Base-by-base conservation (phyloP, 1,140 invertebrate genomes). In the Acyrthosiphon pisum region DNA sequence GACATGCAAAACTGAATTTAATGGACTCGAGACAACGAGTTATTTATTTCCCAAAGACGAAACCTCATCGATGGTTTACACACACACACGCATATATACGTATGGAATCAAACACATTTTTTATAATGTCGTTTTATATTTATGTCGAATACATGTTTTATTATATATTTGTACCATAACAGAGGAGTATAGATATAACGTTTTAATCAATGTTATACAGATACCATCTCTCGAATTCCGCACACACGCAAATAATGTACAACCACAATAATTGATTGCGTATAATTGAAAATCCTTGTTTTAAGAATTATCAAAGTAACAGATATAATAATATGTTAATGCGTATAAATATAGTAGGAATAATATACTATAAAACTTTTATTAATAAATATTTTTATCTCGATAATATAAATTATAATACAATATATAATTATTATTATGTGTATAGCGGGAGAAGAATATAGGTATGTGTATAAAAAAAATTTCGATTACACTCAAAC, bases 11-110 rank as follows among this genome's bases (percentile, higher is more conserved):
- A 90, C 89, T 68, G 56, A 90, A 68, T 90, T 90, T 90, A 90
- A 90, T 90, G 89, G 89, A 90, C 89, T 90, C 41, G 56, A 68
- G 89, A 90, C 89, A 90, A 41, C 53, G 89, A 68, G 89, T 90
- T 90, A 68, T 90, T 90, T 90, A 90, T 90, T 68, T 68, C 23
- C 30, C 18, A 20, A 90, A 90, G 88, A 44, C 56, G 89, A 90
- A 46, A 68, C 89, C 89, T 56, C 53, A 20, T 44, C 89, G 89
- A 68, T 41, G 48, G 37, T 14, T 22, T 84, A 48, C 26, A 60
- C 4, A 87, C 18, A 87, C 30, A 4, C 50, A 23, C 9, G n/a
- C 14, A 48, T 22, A 87, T 14, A 9, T 23, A 35, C 8, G 20
- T 35, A 48, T 30, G 35, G 68, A 68, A 90, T 90, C 89, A 44